Conservation (phyloP, 2,113 vertebrate genomes). For the Irena cyanogastra region DNA sequence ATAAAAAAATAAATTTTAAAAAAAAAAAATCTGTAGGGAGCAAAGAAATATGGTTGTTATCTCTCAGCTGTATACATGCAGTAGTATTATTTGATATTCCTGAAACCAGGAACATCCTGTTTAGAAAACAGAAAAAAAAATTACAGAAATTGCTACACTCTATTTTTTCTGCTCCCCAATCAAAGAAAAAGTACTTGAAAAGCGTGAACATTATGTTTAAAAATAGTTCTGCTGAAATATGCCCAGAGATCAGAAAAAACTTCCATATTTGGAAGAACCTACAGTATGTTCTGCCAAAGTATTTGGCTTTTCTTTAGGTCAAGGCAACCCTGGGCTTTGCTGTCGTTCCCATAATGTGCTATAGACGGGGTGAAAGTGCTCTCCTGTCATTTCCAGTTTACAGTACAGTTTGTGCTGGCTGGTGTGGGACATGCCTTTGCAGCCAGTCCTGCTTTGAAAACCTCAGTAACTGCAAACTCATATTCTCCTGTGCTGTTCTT, state of each 20-base stretch:
- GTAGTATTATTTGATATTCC: background rate
- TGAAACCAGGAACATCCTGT: background rate
- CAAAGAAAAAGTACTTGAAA: conserved; percentile 43
- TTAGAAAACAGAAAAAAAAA: background rate
- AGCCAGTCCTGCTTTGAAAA: background rate
- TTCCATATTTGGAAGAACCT: conserved; percentile 65
- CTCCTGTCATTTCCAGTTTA: conserved; percentile 26
- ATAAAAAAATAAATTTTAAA: background rate
- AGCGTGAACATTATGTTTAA: conserved; percentile 29
- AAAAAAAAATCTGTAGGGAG: background rate
- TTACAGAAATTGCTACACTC: background rate
- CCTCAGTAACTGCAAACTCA: background rate
- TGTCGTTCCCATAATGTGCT: conserved; percentile 38
- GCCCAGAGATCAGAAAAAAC: conserved; percentile 18
- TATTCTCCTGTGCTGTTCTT: background rate
- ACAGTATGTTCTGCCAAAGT: conserved; percentile 54
- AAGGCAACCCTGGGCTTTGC: conserved; percentile 54
- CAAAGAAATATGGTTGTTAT: background rate
- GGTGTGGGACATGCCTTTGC: conserved; percentile 6
- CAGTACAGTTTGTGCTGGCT: conserved; percentile 44
- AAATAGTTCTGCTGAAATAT: conserved; percentile 49
- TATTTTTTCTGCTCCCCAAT: conserved; percentile 10
- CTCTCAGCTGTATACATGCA: background rate
- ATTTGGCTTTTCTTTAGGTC: conserved; percentile 66
- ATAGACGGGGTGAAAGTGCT: background rate